phyloP scores from a whole-genome alignment of 2,113 vertebrate genomes.

The Deroptyus accipitrinus region DNA sequence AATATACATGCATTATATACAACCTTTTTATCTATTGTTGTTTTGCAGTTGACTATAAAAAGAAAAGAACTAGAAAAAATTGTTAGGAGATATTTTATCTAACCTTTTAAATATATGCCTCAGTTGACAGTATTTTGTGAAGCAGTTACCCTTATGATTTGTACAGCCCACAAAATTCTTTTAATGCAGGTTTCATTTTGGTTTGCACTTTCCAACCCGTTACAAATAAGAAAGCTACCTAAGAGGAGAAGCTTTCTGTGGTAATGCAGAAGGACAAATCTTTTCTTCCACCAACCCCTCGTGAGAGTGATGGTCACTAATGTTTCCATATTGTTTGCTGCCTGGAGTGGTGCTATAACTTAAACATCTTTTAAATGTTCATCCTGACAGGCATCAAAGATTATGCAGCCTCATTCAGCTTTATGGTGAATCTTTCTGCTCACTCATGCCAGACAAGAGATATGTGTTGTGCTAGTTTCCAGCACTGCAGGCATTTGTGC shows the following conservation, averaged over 20 bases:
- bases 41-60: slow-evolving; percentile 73
- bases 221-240: slow-evolving; percentile 31
- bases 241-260: background rate
- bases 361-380: background rate
- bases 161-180: slow-evolving; percentile 59
- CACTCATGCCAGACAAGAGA: accelerated
- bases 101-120: slow-evolving; percentile 67
- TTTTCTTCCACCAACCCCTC: background rate
- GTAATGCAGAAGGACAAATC: background rate
- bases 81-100: slow-evolving; percentile 63
- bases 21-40: slow-evolving; percentile 70
- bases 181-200: slow-evolving; percentile 24
- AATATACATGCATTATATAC: slow-evolving; percentile 66
- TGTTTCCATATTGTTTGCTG: background rate
- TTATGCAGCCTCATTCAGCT: accelerated
- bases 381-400: background rate
- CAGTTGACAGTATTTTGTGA: slow-evolving; percentile 57
- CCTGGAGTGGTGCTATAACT: background rate
- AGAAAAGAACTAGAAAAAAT: slow-evolving; percentile 61
- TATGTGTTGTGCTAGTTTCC: background rate
- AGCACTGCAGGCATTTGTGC: background rate
- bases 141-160: slow-evolving; percentile 43
- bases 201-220: background rate
- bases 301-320: background rate
- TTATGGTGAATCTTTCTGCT: background rate